A percentile compares a stretch with the other conserved stretches of the same genome.
Evolutionary conservation across 2,888 invertebrate species (phyloP).

Genomic region (Diadegma fenestrale): DNA sequence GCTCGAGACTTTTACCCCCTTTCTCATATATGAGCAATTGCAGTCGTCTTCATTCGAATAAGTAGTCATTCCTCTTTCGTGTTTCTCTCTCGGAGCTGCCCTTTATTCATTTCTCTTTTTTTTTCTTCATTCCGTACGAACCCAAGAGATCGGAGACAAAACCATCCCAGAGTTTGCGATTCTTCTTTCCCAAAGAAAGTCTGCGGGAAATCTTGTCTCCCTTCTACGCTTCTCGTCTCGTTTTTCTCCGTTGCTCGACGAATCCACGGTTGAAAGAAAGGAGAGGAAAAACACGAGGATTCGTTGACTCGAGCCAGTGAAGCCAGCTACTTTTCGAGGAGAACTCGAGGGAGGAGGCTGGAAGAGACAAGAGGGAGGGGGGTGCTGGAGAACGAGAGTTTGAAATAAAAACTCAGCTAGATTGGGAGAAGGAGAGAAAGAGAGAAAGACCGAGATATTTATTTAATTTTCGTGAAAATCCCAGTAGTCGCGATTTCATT

Average conservation of each 20-base stretch:
- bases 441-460: slow-evolving; percentile 76
- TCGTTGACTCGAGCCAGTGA: slow-evolving; percentile 51
- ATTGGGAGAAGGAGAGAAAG: slow-evolving; percentile 47
- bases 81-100: slow-evolving; percentile 85
- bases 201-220: slow-evolving; percentile 46
- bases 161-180: slow-evolving; percentile 61
- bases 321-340: slow-evolving; percentile 45
- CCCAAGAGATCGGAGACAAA: slow-evolving; percentile 41
- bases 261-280: slow-evolving; percentile 26
- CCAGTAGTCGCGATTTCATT: slow-evolving; percentile 75
- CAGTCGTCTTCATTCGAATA: slow-evolving; percentile 77
- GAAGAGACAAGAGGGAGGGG: slow-evolving; percentile 23
- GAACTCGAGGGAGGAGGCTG: slow-evolving; percentile 23
- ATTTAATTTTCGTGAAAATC: slow-evolving; percentile 79
- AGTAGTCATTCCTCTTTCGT: slow-evolving; percentile 78
- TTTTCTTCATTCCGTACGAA: slow-evolving; percentile 27
- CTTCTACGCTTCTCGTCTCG: slow-evolving; percentile 33
- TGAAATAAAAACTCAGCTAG: slow-evolving; percentile 56
- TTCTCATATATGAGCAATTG: slow-evolving; percentile 53
- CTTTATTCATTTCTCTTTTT: slow-evolving; percentile 53
- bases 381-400: slow-evolving; percentile 66
- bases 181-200: slow-evolving; percentile 58
- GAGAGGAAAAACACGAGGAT: slow-evolving; percentile 33
- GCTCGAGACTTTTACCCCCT: slow-evolving; percentile 60
- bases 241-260: slow-evolving; percentile 10